phyloP scores from a whole-genome alignment of 2,888 invertebrate species.

The Tortricodes alternella region DNA sequence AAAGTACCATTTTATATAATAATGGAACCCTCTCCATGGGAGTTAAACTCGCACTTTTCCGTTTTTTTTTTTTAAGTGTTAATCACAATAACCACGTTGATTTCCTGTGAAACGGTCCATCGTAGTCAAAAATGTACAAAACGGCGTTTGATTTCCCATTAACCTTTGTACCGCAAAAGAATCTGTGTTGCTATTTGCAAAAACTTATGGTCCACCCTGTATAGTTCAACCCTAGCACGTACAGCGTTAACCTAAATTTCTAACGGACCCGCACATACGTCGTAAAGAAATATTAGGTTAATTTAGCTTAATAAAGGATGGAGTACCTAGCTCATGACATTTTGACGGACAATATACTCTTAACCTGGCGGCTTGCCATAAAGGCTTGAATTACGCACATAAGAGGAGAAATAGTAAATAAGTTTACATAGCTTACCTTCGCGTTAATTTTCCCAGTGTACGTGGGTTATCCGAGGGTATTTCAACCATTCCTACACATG shows the following conservation, averaged over 20 bases:
- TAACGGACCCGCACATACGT: constrained; percentile 18
- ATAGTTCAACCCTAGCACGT: neutral
- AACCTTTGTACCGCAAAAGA: too few relatives aligned
- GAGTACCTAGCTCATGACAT: constrained; percentile 8
- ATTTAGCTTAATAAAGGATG: constrained; percentile 30
- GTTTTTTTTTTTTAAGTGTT: too few relatives aligned
- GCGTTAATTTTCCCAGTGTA: constrained; percentile 1
- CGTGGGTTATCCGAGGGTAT: neutral
- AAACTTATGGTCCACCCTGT: neutral
- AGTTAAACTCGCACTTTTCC: too few relatives aligned
- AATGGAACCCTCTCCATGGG: too few relatives aligned
- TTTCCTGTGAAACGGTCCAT: too few relatives aligned
- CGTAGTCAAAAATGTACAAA: too few relatives aligned
- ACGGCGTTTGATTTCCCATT: too few relatives aligned
- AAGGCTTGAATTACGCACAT: constrained; percentile 32
- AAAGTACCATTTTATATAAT: too few relatives aligned
- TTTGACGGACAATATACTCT: constrained; percentile 10
- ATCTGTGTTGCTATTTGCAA: too few relatives aligned
- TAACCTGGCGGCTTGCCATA: constrained; percentile 20
- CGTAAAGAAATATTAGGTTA: constrained; percentile 36
- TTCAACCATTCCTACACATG: neutral
- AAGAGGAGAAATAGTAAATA: constrained; percentile 23
- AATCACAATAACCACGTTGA: too few relatives aligned
- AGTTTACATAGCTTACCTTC: constrained; percentile 20
- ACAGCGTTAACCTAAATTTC: constrained; percentile 12